Evolutionary conservation across 2,113 vertebrate genomes (phyloP), one percentile per base, ranked within the genome.

Genomic region (Oncorhynchus kisutch): DNA sequence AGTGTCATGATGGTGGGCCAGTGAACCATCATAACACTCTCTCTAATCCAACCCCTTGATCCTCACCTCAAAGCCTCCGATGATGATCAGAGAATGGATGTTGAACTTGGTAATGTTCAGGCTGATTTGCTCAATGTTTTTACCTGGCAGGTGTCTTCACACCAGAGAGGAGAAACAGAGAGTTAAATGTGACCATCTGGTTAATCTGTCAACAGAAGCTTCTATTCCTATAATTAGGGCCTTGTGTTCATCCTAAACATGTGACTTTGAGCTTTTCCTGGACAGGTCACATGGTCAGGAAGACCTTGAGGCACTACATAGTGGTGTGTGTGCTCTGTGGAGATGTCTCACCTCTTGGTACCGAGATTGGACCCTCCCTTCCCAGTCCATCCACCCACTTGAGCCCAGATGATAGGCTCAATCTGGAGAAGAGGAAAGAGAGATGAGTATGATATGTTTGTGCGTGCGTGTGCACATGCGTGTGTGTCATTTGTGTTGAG

Each of bases 51-150:
- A 20, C 18, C 13, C 22, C 34, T 74, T 13, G 22, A 74, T 9
- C 27, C 91, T 89, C 79, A 96, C 96, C 95, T 97, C 96, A 76
- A 96, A 97, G 79, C 96, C 96, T 0, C 96, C 96, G 0, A 97
- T 94, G 79, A 98, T 91, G 84, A 98, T n/a, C 1, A 97, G 48
- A 3, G 87, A 95, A 0, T 97, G 95, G 80, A 97, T 97, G 84
- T 95, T 95, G 45, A 94, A 96, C 77, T 86, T 94, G 16, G 84
- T 89, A 81, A 98, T 96, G 90, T 72, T 95, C 79, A 84, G 72
- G 12, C 95, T 95, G 88, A 97, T 97, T 69, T 96, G 91, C 66
- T 97, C 94, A 0, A 95, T 89, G 59, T 82, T 78, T 59, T 95
- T 94, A 80, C 86, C 88, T 54, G 96, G 96, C 67, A 97, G 85